Evolutionary conservation across 2,113 vertebrate genomes (phyloP), one percentile per base, ranked within the genome.

Genomic region (Clarias macrocephalus): DNA sequence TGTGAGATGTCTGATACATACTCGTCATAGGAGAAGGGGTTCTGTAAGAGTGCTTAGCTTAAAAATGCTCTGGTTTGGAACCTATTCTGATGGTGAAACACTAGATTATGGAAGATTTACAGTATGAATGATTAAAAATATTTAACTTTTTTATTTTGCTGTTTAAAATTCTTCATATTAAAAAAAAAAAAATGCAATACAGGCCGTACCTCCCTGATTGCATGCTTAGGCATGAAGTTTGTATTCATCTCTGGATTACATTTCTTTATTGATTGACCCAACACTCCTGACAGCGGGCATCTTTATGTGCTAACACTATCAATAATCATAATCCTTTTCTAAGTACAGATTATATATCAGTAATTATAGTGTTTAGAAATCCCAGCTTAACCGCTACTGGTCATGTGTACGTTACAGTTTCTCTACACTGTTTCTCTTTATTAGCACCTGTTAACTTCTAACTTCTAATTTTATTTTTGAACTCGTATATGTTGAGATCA

Each of bases 271-370:
- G 54, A 80, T 57, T 56, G 30, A 80, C 56, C 54, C 3, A 19
- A 59, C 0, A 2, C 10, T 80, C n/a, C 77, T 65, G 54, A 77
- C 57, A 63, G 33, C 25, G 48, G n/a, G 16, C 6, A 21, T 59
- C 59, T 65, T 60, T 48, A 60, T 62, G 70, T 28, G 70, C 42
- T 83, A 60, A 21, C 11, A 5, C 33, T 11, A 7, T 33, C 62
- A 83, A 66, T 33, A 75, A 75, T 60, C 59, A 65, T 85, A 65
- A 63, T 54, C 42, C 30, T 21, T 59, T 28, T 18, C 42, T 85
- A 37, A 54, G 60, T 77, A 30, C 77, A 80, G 9, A 80, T 59
- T 80, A 11, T 33, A 80, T 30, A 80, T 59, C 19, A 19, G 52
- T 80, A 80, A 57, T 80, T 80, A 28, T 1, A 83, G 16, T 48